These are phyloP conservation scores for Metallyticus violacea DNA, from an alignment of 2,888 invertebrate species.

Conservation along the genomic window DNA sequence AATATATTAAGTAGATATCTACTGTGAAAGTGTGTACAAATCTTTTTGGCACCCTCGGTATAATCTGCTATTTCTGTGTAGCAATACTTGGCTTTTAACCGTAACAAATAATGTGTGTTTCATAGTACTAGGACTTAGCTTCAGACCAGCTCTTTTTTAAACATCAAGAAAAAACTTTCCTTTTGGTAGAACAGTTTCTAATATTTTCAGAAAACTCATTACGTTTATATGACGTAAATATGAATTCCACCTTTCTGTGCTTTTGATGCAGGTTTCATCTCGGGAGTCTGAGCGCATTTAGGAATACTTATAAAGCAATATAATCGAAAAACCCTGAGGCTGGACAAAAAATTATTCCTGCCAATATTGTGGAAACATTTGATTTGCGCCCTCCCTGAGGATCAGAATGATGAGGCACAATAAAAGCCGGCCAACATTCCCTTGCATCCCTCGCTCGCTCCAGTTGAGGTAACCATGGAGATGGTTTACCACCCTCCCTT, in stretches of 20 bases:
- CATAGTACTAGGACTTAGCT: no score
- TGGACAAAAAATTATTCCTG: background rate
- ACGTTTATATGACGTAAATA: background rate
- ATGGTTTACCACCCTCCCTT: background rate
- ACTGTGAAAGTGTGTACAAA: no score
- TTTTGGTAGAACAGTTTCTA: background rate
- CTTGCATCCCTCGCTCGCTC: background rate
- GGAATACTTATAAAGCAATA: background rate
- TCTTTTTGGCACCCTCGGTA: no score
- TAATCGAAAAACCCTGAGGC: background rate
- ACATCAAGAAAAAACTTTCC: background rate
- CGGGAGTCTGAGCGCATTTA: background rate
- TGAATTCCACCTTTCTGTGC: background rate
- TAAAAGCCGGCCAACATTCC: background rate
- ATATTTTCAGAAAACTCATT: no score
- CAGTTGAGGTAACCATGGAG: constrained; percentile 5
- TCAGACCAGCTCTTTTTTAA: no score
- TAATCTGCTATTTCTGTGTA: no score
- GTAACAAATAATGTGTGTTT: no score
- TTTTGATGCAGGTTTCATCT: background rate
- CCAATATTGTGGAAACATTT: background rate
- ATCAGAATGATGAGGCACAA: background rate
- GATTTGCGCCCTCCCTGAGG: background rate
- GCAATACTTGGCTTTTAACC: no score
- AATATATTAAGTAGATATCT: no score